Conservation (phyloP, 1,140 invertebrate species). For the Panagrolaimus sp. region DNA sequence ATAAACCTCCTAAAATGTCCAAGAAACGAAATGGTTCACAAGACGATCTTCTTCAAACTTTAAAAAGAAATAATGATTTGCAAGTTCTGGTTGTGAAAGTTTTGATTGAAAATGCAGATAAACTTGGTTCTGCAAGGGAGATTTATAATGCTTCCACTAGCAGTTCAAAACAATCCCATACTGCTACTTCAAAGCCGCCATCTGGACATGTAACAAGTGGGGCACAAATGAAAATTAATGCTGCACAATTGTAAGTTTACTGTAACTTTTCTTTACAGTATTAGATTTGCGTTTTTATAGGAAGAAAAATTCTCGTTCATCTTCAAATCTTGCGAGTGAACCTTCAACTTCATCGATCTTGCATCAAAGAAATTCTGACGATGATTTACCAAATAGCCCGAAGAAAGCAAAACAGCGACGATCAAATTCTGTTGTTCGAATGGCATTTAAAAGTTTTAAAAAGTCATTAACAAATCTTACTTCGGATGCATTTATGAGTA, state of each 20-base stretch:
- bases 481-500: not conserved
- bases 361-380: not conserved
- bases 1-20: too few species aligned
- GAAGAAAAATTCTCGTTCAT: not conserved
- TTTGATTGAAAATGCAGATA: slow-evolving; percentile 24
- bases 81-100: slow-evolving; percentile 24
- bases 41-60: slow-evolving; percentile 19
- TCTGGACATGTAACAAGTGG: too few species aligned
- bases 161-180: too few species aligned
- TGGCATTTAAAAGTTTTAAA: not conserved
- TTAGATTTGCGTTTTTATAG: too few species aligned
- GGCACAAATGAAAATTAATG: too few species aligned
- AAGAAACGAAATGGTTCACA: slow-evolving; percentile 1
- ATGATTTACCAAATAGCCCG: not conserved
- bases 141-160: not conserved
- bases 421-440: slow-evolving; percentile 10
- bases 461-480: not conserved
- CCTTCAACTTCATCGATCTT: too few species aligned
- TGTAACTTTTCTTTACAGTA: too few species aligned
- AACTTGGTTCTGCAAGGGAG: not conserved
- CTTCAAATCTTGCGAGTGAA: not conserved
- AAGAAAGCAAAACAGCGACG: not conserved
- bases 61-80: slow-evolving; percentile 20
- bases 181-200: too few species aligned
- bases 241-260: too few species aligned